Conservation (phyloP, 2,888 invertebrate species). For the Amphipyra tragopoginis region DNA sequence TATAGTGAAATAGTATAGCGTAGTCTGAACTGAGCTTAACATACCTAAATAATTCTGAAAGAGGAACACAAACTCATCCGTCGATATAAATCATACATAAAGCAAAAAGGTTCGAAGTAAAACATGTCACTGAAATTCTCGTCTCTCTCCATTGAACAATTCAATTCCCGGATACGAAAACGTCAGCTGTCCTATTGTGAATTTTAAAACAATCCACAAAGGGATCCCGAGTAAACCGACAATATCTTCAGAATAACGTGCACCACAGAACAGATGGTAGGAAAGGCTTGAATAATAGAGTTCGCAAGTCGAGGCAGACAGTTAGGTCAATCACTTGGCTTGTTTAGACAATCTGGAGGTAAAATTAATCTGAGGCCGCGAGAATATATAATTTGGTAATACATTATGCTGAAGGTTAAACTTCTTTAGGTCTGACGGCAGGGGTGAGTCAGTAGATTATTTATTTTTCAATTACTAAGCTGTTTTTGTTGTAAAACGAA, state of each 20-base stretch:
- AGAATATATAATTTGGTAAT: slow-evolving; percentile 37
- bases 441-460: too few species aligned
- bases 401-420: slow-evolving; percentile 24
- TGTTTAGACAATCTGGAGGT: slow-evolving; percentile 47
- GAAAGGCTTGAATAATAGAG: slow-evolving; percentile 53
- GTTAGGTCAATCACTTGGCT: slow-evolving; percentile 49
- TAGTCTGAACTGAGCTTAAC: too few species aligned
- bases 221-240: slow-evolving; percentile 26
- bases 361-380: slow-evolving; percentile 45
- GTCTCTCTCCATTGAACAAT: slow-evolving; percentile 21
- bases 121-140: slow-evolving; percentile 19
- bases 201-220: slow-evolving; percentile 56
- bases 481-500: too few species aligned
- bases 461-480: too few species aligned
- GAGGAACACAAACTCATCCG: not conserved
- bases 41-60: not conserved
- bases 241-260: slow-evolving; percentile 38
- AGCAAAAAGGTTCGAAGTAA: slow-evolving; percentile 1
- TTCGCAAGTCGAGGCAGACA: slow-evolving; percentile 33
- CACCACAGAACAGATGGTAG: slow-evolving; percentile 43
- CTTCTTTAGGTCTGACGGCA: not conserved
- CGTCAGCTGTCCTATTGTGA: slow-evolving; percentile 36
- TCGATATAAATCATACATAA: not conserved
- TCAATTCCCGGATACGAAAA: slow-evolving; percentile 20
- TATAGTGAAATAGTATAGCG: too few species aligned